phyloP scores from a whole-genome alignment of 2,888 invertebrate species.

The Acronicta alni region DNA sequence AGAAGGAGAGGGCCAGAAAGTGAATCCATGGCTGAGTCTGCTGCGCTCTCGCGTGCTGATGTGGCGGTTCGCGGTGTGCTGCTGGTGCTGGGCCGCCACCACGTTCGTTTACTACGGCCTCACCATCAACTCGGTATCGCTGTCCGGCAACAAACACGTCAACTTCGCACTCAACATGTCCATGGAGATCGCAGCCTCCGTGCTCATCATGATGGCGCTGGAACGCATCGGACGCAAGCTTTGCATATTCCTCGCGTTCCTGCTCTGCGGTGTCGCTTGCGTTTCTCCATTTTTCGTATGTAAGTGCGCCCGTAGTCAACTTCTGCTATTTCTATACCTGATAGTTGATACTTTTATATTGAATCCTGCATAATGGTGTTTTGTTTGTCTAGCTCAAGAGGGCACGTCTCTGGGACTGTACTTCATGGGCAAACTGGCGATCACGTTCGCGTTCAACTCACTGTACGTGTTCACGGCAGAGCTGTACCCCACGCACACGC shows the following conservation, averaged over 20 bases:
- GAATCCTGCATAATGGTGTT: background rate
- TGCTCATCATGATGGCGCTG: conserved; percentile 83
- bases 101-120: conserved; percentile 94
- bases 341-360: too few relatives aligned
- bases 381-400: conserved; percentile 65
- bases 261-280: conserved; percentile 77
- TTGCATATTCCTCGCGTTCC: conserved; percentile 76
- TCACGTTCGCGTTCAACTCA: conserved; percentile 91
- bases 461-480: conserved; percentile 92
- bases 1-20: conserved; percentile 24
- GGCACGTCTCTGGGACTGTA: conserved; percentile 80
- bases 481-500: conserved; percentile 91
- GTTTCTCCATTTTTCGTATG: conserved; percentile 76
- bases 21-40: conserved; percentile 71
- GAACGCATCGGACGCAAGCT: conserved; percentile 80
- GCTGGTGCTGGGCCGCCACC: conserved; percentile 92
- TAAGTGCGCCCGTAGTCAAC: conserved; percentile 54
- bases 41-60: conserved; percentile 72
- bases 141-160: conserved; percentile 92
- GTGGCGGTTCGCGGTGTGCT: conserved; percentile 70
- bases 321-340: too few relatives aligned
- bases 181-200: conserved; percentile 84
- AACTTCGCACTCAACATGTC: conserved; percentile 91
- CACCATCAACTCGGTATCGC: conserved; percentile 92
- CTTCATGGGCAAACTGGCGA: conserved; percentile 91